Evolutionary conservation across 2,888 invertebrate genomes (phyloP).

Genomic region (Antheraea assamensis): DNA sequence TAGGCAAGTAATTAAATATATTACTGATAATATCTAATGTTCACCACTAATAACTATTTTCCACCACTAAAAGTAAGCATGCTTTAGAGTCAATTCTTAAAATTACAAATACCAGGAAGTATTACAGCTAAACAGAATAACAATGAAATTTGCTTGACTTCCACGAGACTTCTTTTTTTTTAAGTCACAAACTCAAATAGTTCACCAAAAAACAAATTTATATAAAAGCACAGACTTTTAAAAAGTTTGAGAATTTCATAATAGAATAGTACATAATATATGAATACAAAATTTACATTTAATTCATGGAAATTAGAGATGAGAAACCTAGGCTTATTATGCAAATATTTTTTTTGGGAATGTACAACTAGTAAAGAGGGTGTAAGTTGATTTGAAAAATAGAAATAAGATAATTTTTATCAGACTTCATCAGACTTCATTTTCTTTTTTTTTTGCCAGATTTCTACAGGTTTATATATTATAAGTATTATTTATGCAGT

Average conservation of each 20-base stretch:
- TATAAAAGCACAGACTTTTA: neutral
- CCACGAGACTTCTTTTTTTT: neutral
- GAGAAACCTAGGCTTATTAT: neutral
- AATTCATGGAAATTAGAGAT: neutral
- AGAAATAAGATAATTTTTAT: too few relatives aligned
- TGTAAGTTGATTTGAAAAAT: neutral
- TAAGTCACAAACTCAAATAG: neutral
- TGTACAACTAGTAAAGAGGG: neutral
- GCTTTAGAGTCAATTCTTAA: neutral
- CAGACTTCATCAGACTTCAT: neutral
- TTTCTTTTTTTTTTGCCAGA: neutral
- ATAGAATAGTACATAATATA: neutral
- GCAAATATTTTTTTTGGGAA: neutral
- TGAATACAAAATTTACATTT: neutral
- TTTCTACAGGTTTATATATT: neutral
- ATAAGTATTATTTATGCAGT: neutral
- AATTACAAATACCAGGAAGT: neutral
- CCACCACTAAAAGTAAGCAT: neutral
- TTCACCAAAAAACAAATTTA: neutral
- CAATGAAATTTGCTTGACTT: neutral
- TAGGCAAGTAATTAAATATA: slow-evolving; percentile 53
- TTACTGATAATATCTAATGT: slow-evolving; percentile 12
- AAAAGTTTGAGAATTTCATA: neutral
- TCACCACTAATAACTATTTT: slow-evolving; percentile 11
- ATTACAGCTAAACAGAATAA: neutral